These are phyloP conservation scores for Lypha dubia DNA, from an alignment of 2,888 invertebrate species.

Conservation along the genomic window DNA sequence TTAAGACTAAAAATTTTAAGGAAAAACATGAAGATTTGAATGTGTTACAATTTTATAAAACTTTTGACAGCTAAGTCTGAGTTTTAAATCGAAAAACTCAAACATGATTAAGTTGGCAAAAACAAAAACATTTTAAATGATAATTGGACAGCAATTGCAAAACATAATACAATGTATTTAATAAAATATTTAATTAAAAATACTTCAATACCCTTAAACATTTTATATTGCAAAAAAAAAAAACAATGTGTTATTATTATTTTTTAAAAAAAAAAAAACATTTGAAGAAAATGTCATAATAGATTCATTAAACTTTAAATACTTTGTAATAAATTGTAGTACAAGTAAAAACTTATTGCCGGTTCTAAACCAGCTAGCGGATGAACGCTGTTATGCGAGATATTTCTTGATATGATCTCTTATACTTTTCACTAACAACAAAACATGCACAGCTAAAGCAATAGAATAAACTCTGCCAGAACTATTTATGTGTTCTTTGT, in stretches of 20 bases:
- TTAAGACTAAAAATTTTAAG: neutral
- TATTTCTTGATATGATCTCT: too few relatives aligned
- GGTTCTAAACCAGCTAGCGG: neutral
- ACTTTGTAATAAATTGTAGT: too few relatives aligned
- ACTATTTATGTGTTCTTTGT: too few relatives aligned
- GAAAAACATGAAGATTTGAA: slow-evolving; percentile 7
- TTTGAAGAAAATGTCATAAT: too few relatives aligned
- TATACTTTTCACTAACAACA: too few relatives aligned
- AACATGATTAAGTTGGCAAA: slow-evolving; percentile 56
- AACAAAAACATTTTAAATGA: slow-evolving; percentile 3
- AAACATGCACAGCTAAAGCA: too few relatives aligned
- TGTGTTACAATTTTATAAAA: slow-evolving; percentile 56
- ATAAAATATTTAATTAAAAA: neutral
- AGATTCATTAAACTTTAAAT: too few relatives aligned
- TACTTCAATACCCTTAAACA: too few relatives aligned
- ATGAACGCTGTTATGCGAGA: too few relatives aligned
- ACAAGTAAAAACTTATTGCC: neutral
- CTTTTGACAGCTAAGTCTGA: slow-evolving; percentile 58
- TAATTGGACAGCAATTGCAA: neutral
- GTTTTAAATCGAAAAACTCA: slow-evolving; percentile 60
- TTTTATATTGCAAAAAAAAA: too few relatives aligned
- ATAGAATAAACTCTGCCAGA: too few relatives aligned
- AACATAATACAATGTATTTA: neutral
- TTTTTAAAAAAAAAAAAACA: neutral
- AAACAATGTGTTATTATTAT: too few relatives aligned